Conservation (phyloP, 2,113 vertebrate species). For the Copsychus sechellarum region DNA sequence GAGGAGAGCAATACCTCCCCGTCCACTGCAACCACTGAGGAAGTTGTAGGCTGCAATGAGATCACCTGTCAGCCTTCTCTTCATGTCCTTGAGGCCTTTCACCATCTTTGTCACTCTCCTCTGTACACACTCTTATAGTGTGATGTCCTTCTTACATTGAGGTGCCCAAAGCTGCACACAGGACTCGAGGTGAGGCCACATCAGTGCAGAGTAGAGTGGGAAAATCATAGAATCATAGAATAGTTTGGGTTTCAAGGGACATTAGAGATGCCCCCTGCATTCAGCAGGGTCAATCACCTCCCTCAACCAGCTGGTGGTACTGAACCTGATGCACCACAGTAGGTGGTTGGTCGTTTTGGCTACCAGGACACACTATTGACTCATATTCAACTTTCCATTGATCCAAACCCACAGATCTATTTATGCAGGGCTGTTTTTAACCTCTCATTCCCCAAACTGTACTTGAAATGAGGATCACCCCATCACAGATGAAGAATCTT, state of each 20-base stretch:
- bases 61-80: background rate
- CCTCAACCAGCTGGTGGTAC: background rate
- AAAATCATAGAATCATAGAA: background rate
- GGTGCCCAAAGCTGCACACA: background rate
- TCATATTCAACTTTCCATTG: background rate
- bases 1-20: background rate
- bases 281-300: background rate
- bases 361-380: background rate
- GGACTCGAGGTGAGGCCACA: background rate
- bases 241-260: background rate
- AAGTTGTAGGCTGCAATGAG: background rate
- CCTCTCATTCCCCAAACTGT: accelerated
- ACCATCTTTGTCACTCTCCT: background rate
- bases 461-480: background rate
- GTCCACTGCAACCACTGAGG: background rate
- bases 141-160: background rate
- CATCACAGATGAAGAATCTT: background rate
- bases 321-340: background rate
- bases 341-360: background rate
- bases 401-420: accelerated
- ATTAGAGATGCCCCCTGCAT: background rate
- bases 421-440: background rate
- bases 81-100: background rate
- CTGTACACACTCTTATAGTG: background rate
- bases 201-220: background rate